These are phyloP conservation scores for Elephantulus edwardii DNA, from an alignment of 2,113 vertebrate species.

Conservation along the genomic window DNA sequence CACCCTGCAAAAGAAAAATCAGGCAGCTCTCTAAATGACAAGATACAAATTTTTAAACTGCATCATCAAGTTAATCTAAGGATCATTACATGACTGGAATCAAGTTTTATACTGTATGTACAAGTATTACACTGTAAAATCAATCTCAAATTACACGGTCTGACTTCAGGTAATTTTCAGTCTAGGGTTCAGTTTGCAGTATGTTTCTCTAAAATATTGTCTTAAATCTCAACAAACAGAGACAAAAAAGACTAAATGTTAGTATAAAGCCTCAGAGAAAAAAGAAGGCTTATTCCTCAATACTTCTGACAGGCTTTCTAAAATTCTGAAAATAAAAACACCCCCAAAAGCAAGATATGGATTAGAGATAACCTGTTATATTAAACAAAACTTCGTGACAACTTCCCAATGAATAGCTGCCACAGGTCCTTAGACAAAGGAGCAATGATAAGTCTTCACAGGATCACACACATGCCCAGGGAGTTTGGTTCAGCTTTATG, in stretches of 20 bases:
- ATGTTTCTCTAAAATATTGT: background rate
- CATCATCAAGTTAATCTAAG: background rate
- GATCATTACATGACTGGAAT: accelerated
- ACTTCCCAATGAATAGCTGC: background rate
- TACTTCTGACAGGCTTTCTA: background rate
- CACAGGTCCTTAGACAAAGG: slow-evolving; percentile 28
- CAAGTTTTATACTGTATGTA: no score
- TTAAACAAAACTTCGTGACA: background rate
- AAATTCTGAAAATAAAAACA: background rate
- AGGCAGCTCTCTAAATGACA: background rate
- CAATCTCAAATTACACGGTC: accelerated
- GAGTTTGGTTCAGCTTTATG: background rate
- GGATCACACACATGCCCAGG: background rate
- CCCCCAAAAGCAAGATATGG: background rate
- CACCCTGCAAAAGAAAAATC: slow-evolving; percentile 86
- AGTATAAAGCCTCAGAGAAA: background rate
- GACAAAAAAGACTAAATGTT: background rate
- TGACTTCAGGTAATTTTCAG: accelerated
- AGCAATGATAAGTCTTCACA: background rate
- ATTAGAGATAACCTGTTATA: background rate
- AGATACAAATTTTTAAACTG: background rate
- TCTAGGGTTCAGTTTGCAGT: accelerated
- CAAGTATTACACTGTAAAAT: accelerated
- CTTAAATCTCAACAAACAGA: background rate
- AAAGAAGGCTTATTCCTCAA: background rate